These are phyloP conservation scores for Lordiphosa stackelbergi DNA, from an alignment of 1,140 invertebrate species.

Conservation along the genomic window DNA sequence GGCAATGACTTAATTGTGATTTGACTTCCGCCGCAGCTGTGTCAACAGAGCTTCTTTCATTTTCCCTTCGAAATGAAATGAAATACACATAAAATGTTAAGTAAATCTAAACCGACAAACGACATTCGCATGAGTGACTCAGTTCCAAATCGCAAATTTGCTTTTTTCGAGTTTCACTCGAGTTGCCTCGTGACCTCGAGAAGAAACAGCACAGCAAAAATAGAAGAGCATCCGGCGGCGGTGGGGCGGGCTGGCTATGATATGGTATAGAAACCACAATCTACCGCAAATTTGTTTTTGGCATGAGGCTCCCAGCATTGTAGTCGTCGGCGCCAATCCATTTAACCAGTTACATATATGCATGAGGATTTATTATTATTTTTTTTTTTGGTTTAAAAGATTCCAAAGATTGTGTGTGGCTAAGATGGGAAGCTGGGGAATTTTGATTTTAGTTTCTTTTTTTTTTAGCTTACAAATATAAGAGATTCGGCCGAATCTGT, in stretches of 20 bases:
- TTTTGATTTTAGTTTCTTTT: too few species aligned
- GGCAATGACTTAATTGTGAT: slow-evolving; percentile 25
- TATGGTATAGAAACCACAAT: slow-evolving; percentile 30
- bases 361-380: too few species aligned
- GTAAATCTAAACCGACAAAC: slow-evolving; percentile 28
- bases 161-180: slow-evolving; percentile 29
- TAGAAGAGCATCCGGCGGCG: slow-evolving; percentile 23
- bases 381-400: not conserved
- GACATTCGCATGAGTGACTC: slow-evolving; percentile 23
- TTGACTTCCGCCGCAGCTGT: slow-evolving; percentile 1
- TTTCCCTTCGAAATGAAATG: not conserved
- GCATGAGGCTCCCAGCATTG: slow-evolving; percentile 11
- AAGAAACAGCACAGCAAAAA: not conserved
- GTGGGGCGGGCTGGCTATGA: too few species aligned
- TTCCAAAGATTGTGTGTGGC: too few species aligned
- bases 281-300: slow-evolving; percentile 1
- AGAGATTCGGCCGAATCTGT: too few species aligned
- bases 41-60: slow-evolving; percentile 1
- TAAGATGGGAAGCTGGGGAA: too few species aligned
- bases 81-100: slow-evolving; percentile 2
- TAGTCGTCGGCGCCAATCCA: too few species aligned
- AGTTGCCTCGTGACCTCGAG: slow-evolving; percentile 41
- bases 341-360: too few species aligned
- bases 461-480: too few species aligned
- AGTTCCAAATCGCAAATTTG: slow-evolving; percentile 21